These are phyloP conservation scores for Idaea aversata DNA, from an alignment of 2,888 invertebrate species.

Conservation along the genomic window DNA sequence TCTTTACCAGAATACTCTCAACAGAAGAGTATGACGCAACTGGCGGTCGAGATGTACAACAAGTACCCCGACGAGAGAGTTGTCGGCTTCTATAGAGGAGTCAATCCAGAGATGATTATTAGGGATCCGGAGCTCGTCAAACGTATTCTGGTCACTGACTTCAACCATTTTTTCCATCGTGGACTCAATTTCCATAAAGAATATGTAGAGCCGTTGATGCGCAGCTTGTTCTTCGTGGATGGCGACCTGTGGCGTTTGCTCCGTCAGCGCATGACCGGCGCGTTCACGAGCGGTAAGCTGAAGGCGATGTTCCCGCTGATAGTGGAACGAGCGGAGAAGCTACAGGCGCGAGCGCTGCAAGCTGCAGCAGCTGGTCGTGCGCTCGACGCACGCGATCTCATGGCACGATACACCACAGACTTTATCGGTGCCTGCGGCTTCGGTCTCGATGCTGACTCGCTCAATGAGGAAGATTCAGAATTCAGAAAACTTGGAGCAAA, in stretches of 20 bases:
- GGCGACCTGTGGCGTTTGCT: slow-evolving; percentile 59
- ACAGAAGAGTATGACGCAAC: slow-evolving; percentile 41
- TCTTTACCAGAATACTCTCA: slow-evolving; percentile 34
- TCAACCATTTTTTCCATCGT: slow-evolving; percentile 44
- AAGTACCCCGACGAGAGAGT: slow-evolving; percentile 51
- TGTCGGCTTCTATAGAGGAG: slow-evolving; percentile 48
- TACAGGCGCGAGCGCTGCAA: slow-evolving; percentile 39
- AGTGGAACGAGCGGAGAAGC: slow-evolving; percentile 48
- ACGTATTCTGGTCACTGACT: slow-evolving; percentile 45
- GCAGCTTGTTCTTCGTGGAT: slow-evolving; percentile 58
- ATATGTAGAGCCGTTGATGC: slow-evolving; percentile 49
- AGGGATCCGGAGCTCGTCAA: slow-evolving; percentile 52
- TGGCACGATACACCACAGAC: slow-evolving; percentile 60
- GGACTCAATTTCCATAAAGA: slow-evolving; percentile 42
- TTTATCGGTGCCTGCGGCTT: slow-evolving; percentile 61
- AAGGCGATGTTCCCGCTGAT: slow-evolving; percentile 62
- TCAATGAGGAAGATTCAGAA: slow-evolving; percentile 49
- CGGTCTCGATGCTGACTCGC: slow-evolving; percentile 53
- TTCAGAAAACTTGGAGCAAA: slow-evolving; percentile 49
- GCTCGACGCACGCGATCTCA: slow-evolving; percentile 53
- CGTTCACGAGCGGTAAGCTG: slow-evolving; percentile 58
- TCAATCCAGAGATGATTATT: slow-evolving; percentile 42
- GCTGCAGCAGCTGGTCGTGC: slow-evolving; percentile 33
- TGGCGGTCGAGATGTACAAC: slow-evolving; percentile 43
- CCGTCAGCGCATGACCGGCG: slow-evolving; percentile 59